Percentiles rank a stretch among this genome's conserved stretches.
phyloP scores from a whole-genome alignment of 2,888 invertebrate genomes.

The Dicyrtomina minuta region DNA sequence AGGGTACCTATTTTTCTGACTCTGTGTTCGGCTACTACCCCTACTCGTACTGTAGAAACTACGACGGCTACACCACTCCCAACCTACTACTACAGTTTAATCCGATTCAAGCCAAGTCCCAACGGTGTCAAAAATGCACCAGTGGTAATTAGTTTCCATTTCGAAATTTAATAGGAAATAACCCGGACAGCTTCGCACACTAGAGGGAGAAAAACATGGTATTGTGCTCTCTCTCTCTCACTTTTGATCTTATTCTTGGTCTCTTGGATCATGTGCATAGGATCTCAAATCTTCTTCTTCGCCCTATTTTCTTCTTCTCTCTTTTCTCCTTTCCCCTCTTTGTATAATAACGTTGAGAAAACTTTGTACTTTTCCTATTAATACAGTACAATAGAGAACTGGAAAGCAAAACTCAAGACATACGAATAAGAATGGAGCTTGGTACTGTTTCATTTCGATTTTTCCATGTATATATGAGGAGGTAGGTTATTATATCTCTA shows the following conservation, averaged over 20 bases:
- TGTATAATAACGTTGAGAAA: too few relatives aligned
- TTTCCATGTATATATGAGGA: too few relatives aligned
- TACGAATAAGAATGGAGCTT: too few relatives aligned
- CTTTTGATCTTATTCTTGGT: neutral
- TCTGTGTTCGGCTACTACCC: too few relatives aligned
- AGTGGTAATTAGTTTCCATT: slow-evolving; percentile 24
- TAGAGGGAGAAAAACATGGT: neutral
- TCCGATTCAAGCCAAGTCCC: neutral
- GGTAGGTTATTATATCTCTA: too few relatives aligned
- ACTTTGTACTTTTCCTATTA: neutral
- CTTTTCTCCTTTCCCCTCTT: neutral
- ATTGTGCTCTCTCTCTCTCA: neutral
- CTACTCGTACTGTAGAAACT: too few relatives aligned
- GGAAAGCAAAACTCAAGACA: too few relatives aligned
- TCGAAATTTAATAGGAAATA: slow-evolving; percentile 15
- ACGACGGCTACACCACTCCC: too few relatives aligned
- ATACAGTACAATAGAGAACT: too few relatives aligned
- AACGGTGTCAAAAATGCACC: slow-evolving; percentile 25
- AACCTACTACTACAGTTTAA: slow-evolving; percentile 5
- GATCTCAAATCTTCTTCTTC: neutral
- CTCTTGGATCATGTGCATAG: neutral
- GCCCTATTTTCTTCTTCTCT: neutral
- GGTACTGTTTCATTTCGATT: too few relatives aligned
- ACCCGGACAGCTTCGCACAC: neutral
- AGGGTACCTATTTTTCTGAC: too few relatives aligned